Evolutionary conservation across 1,140 invertebrate species (phyloP), one percentile per base, ranked within the genome.

Genomic region (Rhagoletis zephyria): DNA sequence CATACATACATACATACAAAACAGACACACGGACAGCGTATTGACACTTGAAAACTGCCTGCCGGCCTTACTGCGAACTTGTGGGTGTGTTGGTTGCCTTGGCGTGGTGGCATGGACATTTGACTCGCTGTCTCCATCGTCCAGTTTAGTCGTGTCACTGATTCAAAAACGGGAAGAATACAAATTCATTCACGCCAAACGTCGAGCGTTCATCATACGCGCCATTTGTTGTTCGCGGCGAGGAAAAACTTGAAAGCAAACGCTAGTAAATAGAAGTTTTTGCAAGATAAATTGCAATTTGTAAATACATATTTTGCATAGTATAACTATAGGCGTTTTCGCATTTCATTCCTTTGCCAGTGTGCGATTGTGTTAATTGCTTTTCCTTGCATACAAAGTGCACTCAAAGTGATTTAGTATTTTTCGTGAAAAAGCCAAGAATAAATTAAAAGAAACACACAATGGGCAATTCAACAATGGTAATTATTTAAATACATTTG

Each of bases 401-500:
- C 74, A 81, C 56, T 19, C 56, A 2, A 81, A 51, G 48, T 81
- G 74, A 56, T 30, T n/a, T n/a, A 9, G 12, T 81, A n/a, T 7
- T 48, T 30, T 81, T 81, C 48, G 6, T 81, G 30, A 5, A 67
- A 42, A 19, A 81, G 74, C 5, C 1, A n/a, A 59, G 16, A 56
- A 81, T n/a, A 45, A 87, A 48, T 45, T 42, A 6, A 51, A 42
- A 65, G 51, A 48, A n/a, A 14, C n/a, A 40, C 60, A 90, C 86
- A 40, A 90, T 90, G 90, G 90, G 89, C 45, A 90, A 90, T 74
- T 64, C 89, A 89, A 90, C 90, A 60, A 90, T 90, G 90, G 90
- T 90, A 89, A 86, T 89, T 90, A 87, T 19, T 7, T 9, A 42
- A 61, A 42, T 51, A 10, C 12, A 40, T 67, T 42, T 12, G 61